Base-by-base conservation (phyloP, 2,888 invertebrate genomes). In the Cyrtodaria siliqua region DNA sequence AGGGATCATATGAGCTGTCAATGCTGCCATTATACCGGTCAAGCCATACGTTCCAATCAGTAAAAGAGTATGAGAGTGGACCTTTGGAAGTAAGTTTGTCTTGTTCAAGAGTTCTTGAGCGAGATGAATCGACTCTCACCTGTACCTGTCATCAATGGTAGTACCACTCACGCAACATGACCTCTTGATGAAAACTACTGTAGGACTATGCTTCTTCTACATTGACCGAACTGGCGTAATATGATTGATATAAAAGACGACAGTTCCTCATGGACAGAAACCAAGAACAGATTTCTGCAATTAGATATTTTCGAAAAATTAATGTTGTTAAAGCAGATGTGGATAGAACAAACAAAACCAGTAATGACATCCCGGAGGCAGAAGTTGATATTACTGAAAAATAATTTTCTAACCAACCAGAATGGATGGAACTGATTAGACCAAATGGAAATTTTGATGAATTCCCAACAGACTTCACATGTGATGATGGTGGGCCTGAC, bases 101-200 rank as follows among this genome's bases (percentile, higher is more conserved):
- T 53, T 80, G 82, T 16, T 42, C 52, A 12, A 62, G 78, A 53
- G 64, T 77, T 12, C 57, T 81, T 1, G 74, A 83, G 50, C 42
- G 38, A 33, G 40, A 47, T 29, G 79, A 59, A 14, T 14, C 16
- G n/a, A 52, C 47, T 12, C 24, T 77, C 1, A 77, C 75, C 64
- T 52, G 73, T 74, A 20, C 75, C 78, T 52, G 78, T 78, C 12
- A 42, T 78, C n/a, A 27, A 60, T 50, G 77, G 73, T 12, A 14
- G 42, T 33, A n/a, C 38, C 20, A 56, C 20, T n/a, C 57, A 68
- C 18, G 69, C 79, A 33, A 40, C 71, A 18, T 86, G 84, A 78
- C 81, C 82, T 9, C 69, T 82, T 14, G 23, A 52, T 16, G 78
- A 84, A 53, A 63, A 81, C 8, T 85, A 75, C 52, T 77, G 80